Evolutionary conservation across 1,140 invertebrate genomes (phyloP), one percentile per base, ranked within the genome.

Genomic region (Andricus grossulariae): DNA sequence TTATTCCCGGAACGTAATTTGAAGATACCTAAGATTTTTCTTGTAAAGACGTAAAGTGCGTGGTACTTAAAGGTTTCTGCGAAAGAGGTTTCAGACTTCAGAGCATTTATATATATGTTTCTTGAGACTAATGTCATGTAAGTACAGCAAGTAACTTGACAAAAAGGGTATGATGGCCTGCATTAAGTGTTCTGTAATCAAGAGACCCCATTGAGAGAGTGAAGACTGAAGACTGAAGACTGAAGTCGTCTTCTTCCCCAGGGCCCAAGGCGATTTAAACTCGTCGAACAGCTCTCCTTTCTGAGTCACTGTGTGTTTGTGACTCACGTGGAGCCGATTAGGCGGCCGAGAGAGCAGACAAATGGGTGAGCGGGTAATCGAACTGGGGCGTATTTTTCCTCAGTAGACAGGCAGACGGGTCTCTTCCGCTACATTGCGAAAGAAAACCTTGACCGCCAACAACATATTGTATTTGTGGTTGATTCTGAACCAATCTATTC

Each of bases 111-210:
- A 66, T 66, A 66, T 66, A 25, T 66, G 15, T 66, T 66, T 66
- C 39, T 60, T 32, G 11, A 21, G 39, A 66, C 25, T 39, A 39
- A 32, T 45, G 60, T 66, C 32, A 39, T 66, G 60, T 66, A 45
- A 39, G 60, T 39, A 10, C 60, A 66, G 32, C 25, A 66, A 66
- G 39, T 39, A 45, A 45, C 39, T 45, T 45, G 45, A 66, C 60
- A 66, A 66, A 66, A 66, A 66, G 60, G n/a, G 15, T 66, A 66
- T 25, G 60, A 39, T 66, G 60, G 32, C 60, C 60, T 66, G 32
- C 60, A 66, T 66, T 66, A 66, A 66, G 60, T 66, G 60, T 66
- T 66, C 25, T 66, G 60, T 66, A 66, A 66, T 66, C 60, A 66
- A 66, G 60, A 66, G 60, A 16, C 60, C 60, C 60, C 60, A 66